Evolutionary conservation across 2,888 invertebrate genomes (phyloP).

Genomic region (Azorinus chamasolen): DNA sequence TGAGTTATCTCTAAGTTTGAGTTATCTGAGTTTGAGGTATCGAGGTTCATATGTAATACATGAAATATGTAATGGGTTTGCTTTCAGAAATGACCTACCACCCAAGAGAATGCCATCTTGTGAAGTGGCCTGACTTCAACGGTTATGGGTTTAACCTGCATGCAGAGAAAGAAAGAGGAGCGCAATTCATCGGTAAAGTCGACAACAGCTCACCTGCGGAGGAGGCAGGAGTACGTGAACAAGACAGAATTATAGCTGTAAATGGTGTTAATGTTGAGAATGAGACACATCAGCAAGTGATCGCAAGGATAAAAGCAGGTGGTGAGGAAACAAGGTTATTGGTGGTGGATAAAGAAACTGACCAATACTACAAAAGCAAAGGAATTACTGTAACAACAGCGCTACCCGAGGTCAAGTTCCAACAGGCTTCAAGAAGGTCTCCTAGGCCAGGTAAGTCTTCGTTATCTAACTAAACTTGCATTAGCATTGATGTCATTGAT

Average conservation of each 20-base stretch:
- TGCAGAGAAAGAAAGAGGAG: conserved; percentile 97
- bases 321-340: conserved; percentile 94
- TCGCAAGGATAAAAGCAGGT: conserved; percentile 95
- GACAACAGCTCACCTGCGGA: conserved; percentile 89
- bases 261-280: conserved; percentile 96
- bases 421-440: conserved; percentile 9
- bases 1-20: too few relatives aligned
- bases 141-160: conserved; percentile 99
- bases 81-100: conserved; percentile 52
- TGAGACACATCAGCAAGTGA: conserved; percentile 96
- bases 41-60: too few relatives aligned
- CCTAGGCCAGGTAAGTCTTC: background rate
- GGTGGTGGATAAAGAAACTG: conserved; percentile 93
- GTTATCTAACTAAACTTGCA: too few relatives aligned
- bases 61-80: too few relatives aligned
- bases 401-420: conserved; percentile 67
- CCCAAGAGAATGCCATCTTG: conserved; percentile 92
- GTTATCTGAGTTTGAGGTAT: too few relatives aligned
- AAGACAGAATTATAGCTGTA: conserved; percentile 93
- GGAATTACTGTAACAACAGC: conserved; percentile 83
- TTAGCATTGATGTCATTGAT: too few relatives aligned
- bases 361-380: conserved; percentile 90
- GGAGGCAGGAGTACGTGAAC: conserved; percentile 90
- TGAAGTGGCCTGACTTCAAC: conserved; percentile 95
- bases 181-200: conserved; percentile 98